These are phyloP conservation scores for Campylorhamphus procurvoides DNA, from an alignment of 2,113 vertebrate species.

Conservation along the genomic window DNA sequence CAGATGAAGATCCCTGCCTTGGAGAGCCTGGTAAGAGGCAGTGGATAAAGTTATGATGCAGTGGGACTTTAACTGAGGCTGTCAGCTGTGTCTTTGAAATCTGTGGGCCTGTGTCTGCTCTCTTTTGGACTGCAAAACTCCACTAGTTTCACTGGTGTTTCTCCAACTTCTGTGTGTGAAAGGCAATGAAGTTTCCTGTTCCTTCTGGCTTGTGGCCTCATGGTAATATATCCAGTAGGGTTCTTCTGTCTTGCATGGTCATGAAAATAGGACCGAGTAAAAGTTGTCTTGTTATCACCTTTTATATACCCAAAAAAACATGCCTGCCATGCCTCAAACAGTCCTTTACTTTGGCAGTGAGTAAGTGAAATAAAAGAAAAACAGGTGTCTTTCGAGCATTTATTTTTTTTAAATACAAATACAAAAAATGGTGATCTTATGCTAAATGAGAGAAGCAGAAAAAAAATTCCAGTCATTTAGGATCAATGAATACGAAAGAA, in stretches of 20 bases:
- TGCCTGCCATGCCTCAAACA: neutral
- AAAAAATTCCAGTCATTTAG: constrained; percentile 52
- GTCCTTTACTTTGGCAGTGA: neutral
- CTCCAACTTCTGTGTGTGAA: neutral
- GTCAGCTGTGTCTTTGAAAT: neutral
- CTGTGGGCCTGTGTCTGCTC: neutral
- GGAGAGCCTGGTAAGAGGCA: neutral
- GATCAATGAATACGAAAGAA: constrained; percentile 65
- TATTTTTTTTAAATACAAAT: neutral
- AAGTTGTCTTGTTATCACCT: neutral
- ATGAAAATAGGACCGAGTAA: neutral
- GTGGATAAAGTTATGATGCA: neutral
- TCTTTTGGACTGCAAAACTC: neutral
- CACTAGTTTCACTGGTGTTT: neutral
- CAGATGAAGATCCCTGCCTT: neutral
- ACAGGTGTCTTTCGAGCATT: neutral
- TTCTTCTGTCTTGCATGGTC: neutral
- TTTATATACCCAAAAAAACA: neutral
- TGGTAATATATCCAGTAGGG: neutral
- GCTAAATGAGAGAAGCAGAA: neutral
- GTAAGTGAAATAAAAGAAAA: neutral
- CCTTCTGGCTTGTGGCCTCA: neutral
- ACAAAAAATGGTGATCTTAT: constrained; percentile 19
- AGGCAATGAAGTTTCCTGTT: neutral
- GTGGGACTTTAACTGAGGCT: neutral